Conservation (phyloP, 2,113 vertebrate genomes). For the Natator depressus region DNA sequence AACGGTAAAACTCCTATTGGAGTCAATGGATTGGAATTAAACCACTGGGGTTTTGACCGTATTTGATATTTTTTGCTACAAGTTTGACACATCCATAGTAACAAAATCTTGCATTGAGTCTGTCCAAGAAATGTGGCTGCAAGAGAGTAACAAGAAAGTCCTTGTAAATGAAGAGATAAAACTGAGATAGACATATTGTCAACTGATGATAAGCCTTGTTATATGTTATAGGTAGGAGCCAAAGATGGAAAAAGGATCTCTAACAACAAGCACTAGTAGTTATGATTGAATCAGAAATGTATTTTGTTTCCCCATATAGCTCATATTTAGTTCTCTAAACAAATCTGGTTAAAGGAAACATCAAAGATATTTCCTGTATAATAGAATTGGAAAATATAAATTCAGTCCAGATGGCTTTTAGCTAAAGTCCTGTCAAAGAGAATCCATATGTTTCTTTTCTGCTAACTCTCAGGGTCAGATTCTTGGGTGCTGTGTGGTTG, state of each 20-base stretch:
- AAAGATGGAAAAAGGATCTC: not conserved
- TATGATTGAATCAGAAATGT: not conserved
- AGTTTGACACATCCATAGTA: not conserved
- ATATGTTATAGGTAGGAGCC: not conserved
- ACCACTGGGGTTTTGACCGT: not conserved
- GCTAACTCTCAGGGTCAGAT: slow-evolving; percentile 13
- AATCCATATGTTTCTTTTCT: slow-evolving; percentile 42
- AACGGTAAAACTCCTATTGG: not conserved
- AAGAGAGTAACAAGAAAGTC: not conserved
- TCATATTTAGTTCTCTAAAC: slow-evolving; percentile 20
- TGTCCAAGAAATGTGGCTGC: not conserved
- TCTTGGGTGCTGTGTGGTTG: not conserved
- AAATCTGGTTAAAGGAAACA: slow-evolving; percentile 34
- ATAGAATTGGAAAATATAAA: slow-evolving; percentile 37
- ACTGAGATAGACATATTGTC: not conserved
- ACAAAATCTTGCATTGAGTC: not conserved
- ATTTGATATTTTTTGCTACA: not conserved
- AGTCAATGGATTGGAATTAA: not conserved
- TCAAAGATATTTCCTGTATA: slow-evolving; percentile 43
- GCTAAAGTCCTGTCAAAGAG: slow-evolving; percentile 16
- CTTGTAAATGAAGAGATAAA: not conserved
- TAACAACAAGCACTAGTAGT: not conserved
- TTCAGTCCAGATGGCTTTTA: slow-evolving; percentile 38
- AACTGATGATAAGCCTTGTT: not conserved
- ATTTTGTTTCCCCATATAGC: not conserved